A percentile compares a stretch with the other conserved stretches of the same genome.
Conservation (phyloP, 1,140 invertebrate species). For the Thereuonema tuberculata region DNA sequence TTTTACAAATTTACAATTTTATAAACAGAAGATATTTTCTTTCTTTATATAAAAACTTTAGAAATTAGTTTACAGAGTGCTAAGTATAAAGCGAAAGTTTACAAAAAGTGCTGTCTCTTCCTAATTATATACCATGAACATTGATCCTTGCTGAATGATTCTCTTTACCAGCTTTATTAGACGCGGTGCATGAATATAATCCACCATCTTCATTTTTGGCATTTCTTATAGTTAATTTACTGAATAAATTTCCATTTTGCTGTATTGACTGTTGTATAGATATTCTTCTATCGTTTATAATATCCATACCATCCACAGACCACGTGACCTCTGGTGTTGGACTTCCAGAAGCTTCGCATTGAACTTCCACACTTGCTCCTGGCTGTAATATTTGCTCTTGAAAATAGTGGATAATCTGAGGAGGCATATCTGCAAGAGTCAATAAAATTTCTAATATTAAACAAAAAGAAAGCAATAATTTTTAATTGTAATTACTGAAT, state of each 20-base stretch:
- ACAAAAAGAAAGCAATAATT: too few species aligned
- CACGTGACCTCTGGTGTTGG: not conserved
- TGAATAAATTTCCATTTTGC: too few species aligned
- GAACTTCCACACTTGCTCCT: not conserved
- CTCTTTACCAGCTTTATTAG: not conserved
- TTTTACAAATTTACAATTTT: too few species aligned
- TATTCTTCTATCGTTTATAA: too few species aligned
- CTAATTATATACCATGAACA: not conserved
- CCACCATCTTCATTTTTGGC: not conserved
- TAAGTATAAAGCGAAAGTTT: not conserved
- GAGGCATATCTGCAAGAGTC: not conserved
- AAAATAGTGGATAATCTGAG: not conserved
- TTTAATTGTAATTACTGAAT: not conserved
- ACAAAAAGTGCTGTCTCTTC: too few species aligned
- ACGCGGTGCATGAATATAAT: not conserved
- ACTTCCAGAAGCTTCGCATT: not conserved
- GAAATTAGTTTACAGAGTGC: too few species aligned
- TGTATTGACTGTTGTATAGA: too few species aligned
- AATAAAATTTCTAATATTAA: not conserved
- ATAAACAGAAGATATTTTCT: too few species aligned
- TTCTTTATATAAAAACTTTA: too few species aligned
- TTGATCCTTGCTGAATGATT: not conserved
- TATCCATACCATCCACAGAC: not conserved
- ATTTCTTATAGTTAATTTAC: not conserved
- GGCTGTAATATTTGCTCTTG: not conserved